Percentiles rank a stretch among this genome's conserved stretches.
Evolutionary conservation across 2,113 vertebrate genomes (phyloP).

Genomic region (Pelvicachromis taeniatus): DNA sequence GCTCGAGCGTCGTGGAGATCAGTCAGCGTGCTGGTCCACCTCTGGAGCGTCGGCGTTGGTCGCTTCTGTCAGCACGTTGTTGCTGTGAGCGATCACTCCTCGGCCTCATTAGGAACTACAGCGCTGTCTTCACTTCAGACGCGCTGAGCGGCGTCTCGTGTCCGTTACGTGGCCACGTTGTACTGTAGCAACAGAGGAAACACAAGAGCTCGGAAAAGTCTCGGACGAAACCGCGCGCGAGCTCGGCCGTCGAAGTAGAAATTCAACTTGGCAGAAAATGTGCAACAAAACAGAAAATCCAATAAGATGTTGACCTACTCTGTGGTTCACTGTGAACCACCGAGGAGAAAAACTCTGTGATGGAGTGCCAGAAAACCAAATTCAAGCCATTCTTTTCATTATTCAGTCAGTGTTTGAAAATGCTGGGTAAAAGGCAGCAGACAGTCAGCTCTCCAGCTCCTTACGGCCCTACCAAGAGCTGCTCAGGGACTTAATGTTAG

Average conservation of each 20-base stretch:
- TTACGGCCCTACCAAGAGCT: not conserved
- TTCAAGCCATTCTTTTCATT: slow-evolving; percentile 16
- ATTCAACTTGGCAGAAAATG: slow-evolving; percentile 29
- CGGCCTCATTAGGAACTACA: slow-evolving; percentile 38
- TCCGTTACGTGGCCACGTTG: not conserved
- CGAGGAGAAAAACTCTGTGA: not conserved
- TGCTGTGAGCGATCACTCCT: slow-evolving; percentile 32
- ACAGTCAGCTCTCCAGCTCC: not conserved
- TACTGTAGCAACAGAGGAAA: not conserved
- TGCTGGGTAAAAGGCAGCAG: not conserved
- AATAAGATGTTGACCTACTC: slow-evolving; percentile 5
- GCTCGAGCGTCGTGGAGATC: slow-evolving; percentile 9
- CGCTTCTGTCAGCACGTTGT: slow-evolving; percentile 40
- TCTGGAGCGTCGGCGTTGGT: slow-evolving; percentile 10
- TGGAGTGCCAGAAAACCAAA: slow-evolving; percentile 23
- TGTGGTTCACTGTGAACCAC: not conserved
- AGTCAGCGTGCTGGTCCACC: slow-evolving; percentile 9
- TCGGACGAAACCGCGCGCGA: not conserved
- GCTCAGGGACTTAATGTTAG: slow-evolving; percentile 45
- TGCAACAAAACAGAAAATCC: slow-evolving; percentile 27
- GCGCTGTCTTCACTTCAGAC: slow-evolving; percentile 34
- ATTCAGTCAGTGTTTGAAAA: slow-evolving; percentile 1
- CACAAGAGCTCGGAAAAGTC: not conserved
- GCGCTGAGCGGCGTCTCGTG: not conserved
- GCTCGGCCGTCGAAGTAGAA: not conserved